A percentile compares a stretch with the other conserved stretches of the same genome.
Evolutionary conservation across 92 coral and sea anemone species (phyloP).

Genomic region (Virgularia gustaviana): DNA sequence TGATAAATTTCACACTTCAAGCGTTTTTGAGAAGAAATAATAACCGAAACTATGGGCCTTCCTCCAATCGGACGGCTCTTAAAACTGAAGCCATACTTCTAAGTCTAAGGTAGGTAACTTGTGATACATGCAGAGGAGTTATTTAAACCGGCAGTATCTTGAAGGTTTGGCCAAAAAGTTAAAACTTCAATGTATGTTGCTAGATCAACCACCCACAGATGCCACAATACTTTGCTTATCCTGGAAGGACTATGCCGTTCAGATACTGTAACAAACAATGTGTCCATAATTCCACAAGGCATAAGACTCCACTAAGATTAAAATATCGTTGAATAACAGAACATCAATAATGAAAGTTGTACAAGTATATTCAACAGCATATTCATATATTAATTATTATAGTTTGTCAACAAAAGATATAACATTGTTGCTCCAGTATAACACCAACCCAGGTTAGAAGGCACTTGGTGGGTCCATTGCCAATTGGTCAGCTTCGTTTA

Average conservation of each 20-base stretch:
- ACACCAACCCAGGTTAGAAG: slow-evolving; percentile 40
- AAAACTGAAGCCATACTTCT: too few species aligned
- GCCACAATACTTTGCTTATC: slow-evolving; percentile 1
- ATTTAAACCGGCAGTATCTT: neutral
- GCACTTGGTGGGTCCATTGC: slow-evolving; percentile 33
- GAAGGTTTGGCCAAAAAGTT: neutral
- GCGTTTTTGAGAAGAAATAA: neutral
- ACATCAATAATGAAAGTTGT: neutral
- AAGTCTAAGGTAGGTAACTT: too few species aligned
- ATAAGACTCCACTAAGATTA: neutral
- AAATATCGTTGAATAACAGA: neutral
- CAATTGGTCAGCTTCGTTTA: slow-evolving; percentile 17
- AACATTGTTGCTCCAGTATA: slow-evolving; percentile 28
- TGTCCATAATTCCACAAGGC: slow-evolving; percentile 13
- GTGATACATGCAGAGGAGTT: too few species aligned
- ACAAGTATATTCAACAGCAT: neutral
- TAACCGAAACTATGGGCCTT: too few species aligned
- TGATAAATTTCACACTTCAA: neutral
- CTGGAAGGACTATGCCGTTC: slow-evolving; percentile 22
- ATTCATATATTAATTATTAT: neutral
- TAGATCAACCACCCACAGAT: slow-evolving; percentile 1
- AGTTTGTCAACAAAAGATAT: neutral
- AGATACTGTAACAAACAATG: slow-evolving; percentile 33
- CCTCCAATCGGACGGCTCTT: too few species aligned
- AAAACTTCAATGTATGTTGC: neutral